Base-by-base conservation (phyloP, 2,888 invertebrate genomes). In the Leucoma salicis region DNA sequence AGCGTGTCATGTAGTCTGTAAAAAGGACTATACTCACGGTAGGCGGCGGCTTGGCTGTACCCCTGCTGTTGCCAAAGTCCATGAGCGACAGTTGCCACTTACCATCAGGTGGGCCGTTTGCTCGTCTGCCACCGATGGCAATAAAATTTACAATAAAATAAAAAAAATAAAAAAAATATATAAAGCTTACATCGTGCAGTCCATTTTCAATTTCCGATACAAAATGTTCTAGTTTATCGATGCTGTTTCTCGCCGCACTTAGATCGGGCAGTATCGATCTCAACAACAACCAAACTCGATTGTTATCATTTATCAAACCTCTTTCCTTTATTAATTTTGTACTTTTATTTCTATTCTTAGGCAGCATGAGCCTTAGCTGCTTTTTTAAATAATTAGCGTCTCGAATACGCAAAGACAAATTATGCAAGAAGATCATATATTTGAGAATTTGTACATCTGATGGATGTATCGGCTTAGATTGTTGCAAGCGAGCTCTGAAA, bases 141-240 rank as follows among this genome's bases (percentile, higher is more conserved):
- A n/a, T n/a, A n/a, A n/a, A n/a, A n/a, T n/a, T n/a, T n/a, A n/a
- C n/a, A n/a, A n/a, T n/a, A n/a, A n/a, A n/a, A n/a, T n/a, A n/a
- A n/a, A n/a, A n/a, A n/a, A n/a, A n/a, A n/a, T n/a, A n/a, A n/a
- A n/a, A n/a, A n/a, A n/a, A n/a, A n/a, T n/a, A n/a, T n/a, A n/a
- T n/a, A n/a, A n/a, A n/a, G 40, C 82, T 79, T 60, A 84, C 85
- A 45, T 77, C 71, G 47, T 58, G 58, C 29, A 85, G 59, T 24
- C 51, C 45, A n/a, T 41, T 38, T 16, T 61, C 57, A 0, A 78
- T n/a, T 32, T 67, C 51, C 1, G 48, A 15, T 4, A 81, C 15
- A 35, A 77, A 74, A 0, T 27, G 12, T 2, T 57, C 41, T 1
- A 79, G 58, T 0, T 59, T 46, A 0, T 45, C 18, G 2, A 73